phyloP scores from a whole-genome alignment of 2,113 vertebrate genomes.

The Clinocottus analis region DNA sequence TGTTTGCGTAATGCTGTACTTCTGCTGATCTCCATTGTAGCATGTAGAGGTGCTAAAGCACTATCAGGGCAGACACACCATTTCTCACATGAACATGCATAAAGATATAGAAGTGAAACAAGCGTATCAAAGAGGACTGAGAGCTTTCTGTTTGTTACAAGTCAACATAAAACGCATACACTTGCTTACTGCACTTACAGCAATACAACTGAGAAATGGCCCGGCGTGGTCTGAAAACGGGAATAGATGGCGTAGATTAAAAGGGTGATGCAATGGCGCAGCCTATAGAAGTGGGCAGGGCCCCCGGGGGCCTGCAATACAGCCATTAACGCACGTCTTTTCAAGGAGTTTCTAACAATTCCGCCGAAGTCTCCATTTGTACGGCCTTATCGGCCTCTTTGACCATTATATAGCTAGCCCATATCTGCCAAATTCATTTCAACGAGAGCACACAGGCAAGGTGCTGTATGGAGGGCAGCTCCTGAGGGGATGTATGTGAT shows the following conservation, averaged over 20 bases:
- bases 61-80: neutral
- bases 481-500: constrained; percentile 54
- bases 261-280: constrained; percentile 7
- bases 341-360: constrained; percentile 47
- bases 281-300: constrained; percentile 32
- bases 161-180: neutral
- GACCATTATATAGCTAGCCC: neutral
- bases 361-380: constrained; percentile 15
- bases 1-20: constrained; percentile 9
- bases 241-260: constrained; percentile 5
- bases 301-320: constrained; percentile 21
- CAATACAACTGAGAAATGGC: constrained; percentile 1
- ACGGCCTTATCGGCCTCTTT: neutral
- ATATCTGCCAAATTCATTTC: constrained; percentile 35
- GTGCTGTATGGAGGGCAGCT: constrained; percentile 26
- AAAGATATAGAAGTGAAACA: neutral
- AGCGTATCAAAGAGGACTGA: neutral
- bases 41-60: neutral
- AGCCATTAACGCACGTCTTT: constrained; percentile 47
- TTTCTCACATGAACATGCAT: constrained; percentile 4
- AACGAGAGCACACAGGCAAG: constrained; percentile 27
- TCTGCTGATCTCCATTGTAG: constrained; percentile 14
- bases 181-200: constrained; percentile 6
- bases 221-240: constrained; percentile 15
- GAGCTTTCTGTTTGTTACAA: constrained; percentile 9